These are phyloP conservation scores for Cepphus grylle DNA, from an alignment of 2,113 vertebrate genomes.

Conservation along the genomic window DNA sequence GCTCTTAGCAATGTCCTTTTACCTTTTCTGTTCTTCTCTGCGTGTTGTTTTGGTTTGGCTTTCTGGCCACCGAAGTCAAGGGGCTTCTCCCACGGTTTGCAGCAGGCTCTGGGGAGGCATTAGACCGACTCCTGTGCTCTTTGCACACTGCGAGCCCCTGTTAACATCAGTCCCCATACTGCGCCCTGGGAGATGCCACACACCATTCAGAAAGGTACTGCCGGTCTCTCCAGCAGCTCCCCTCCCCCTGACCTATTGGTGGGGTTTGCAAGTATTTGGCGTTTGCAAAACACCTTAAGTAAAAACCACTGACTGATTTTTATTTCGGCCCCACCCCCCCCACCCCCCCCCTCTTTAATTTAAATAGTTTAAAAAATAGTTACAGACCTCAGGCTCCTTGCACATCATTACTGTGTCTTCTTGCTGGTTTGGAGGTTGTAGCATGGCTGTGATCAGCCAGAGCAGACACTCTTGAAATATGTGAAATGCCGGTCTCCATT, in stretches of 20 bases:
- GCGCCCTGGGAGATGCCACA: neutral
- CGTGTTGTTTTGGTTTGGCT: neutral
- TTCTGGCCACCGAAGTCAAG: neutral
- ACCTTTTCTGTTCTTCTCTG: neutral
- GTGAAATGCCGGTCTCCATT: neutral
- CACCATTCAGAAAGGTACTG: neutral
- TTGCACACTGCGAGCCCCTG: neutral
- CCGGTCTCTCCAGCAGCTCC: neutral
- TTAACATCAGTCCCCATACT: neutral
- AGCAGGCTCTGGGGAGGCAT: neutral
- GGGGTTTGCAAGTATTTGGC: neutral
- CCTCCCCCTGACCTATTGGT: neutral
- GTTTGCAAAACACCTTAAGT: neutral
- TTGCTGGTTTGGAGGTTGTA: neutral
- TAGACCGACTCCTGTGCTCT: accelerated
- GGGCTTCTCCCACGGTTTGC: neutral
- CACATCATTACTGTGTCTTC: neutral
- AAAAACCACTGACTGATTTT: neutral
- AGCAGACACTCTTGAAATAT: neutral
- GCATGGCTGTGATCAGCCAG: neutral
- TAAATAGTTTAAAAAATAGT: neutral
- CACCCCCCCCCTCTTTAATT: neutral
- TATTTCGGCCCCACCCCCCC: no score
- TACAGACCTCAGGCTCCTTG: neutral
- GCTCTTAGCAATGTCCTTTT: neutral